Evolutionary conservation across 2,888 invertebrate genomes (phyloP).

Genomic region (Lycaena phlaeas): DNA sequence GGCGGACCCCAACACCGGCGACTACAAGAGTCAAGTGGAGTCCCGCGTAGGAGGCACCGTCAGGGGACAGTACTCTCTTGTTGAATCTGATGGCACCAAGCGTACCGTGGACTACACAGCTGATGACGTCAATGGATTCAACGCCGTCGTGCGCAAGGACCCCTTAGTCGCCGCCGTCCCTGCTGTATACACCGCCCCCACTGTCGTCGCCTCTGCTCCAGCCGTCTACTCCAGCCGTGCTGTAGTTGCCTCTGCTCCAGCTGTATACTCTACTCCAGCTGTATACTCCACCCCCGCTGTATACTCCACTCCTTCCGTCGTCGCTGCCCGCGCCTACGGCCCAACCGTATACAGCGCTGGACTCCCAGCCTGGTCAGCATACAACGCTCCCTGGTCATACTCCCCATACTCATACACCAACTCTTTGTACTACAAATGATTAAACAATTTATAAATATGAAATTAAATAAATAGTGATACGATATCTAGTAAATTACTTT

Average conservation of each 20-base stretch:
- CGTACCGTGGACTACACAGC: constrained; percentile 73
- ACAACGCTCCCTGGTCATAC: constrained; percentile 6
- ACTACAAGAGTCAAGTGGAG: constrained; percentile 45
- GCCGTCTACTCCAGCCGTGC: constrained; percentile 14
- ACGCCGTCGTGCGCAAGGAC: constrained; percentile 71
- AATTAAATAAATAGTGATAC: no score
- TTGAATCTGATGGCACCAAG: constrained; percentile 69
- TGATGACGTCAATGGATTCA: constrained; percentile 72
- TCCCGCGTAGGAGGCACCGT: constrained; percentile 67
- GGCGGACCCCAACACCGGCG: constrained; percentile 49
- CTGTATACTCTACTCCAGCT: constrained; percentile 20
- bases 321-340: no score
- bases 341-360: constrained; percentile 15
- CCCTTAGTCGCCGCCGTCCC: constrained; percentile 31
- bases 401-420: constrained; percentile 5
- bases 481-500: no score
- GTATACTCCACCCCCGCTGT: constrained; percentile 16
- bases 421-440: constrained; percentile 2
- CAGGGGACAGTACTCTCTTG: constrained; percentile 69
- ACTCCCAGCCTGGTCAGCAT: constrained; percentile 9
- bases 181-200: constrained; percentile 16
- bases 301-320: constrained; percentile 16
- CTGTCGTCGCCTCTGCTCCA: constrained; percentile 11
- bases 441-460: no score
- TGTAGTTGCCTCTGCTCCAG: constrained; percentile 11